These are phyloP conservation scores for Meandrusa payeni DNA, from an alignment of 2,888 invertebrate genomes.

Conservation along the genomic window DNA sequence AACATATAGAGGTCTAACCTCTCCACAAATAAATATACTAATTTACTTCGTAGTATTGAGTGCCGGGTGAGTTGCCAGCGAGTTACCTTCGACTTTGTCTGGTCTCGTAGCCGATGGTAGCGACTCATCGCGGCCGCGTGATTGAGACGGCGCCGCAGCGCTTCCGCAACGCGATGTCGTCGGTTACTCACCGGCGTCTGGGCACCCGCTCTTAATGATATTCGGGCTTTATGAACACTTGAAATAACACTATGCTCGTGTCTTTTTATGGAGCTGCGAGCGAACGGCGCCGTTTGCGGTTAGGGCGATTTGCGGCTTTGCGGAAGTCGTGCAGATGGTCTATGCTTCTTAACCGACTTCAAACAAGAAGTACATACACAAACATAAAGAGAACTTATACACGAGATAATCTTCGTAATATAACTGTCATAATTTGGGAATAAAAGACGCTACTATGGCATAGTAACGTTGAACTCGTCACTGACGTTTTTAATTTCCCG, in stretches of 20 bases:
- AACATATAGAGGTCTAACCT: no score
- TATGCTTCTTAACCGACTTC: no score
- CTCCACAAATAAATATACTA: no score
- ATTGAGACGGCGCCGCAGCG: conserved; percentile 21
- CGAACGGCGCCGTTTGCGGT: conserved; percentile 5
- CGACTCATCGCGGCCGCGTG: neutral
- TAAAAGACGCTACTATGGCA: no score
- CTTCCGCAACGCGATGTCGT: conserved; percentile 15
- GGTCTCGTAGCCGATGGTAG: conserved; percentile 1
- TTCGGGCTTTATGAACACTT: conserved; percentile 18
- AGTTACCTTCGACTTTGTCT: neutral
- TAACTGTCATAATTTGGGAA: no score
- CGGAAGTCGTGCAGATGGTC: conserved; percentile 18
- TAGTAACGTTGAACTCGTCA: no score
- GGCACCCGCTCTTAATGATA: conserved; percentile 18
- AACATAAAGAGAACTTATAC: no score
- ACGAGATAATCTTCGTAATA: no score
- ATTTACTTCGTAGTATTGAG: neutral
- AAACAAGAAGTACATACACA: no score
- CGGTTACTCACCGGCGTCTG: conserved; percentile 18
- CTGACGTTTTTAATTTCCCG: no score
- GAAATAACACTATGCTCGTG: conserved; percentile 16
- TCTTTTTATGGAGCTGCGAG: conserved; percentile 16
- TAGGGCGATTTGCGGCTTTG: conserved; percentile 4
- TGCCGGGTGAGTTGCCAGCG: neutral